Conservation (phyloP, 2,888 invertebrate genomes). For the Eustalomyia histrio region DNA sequence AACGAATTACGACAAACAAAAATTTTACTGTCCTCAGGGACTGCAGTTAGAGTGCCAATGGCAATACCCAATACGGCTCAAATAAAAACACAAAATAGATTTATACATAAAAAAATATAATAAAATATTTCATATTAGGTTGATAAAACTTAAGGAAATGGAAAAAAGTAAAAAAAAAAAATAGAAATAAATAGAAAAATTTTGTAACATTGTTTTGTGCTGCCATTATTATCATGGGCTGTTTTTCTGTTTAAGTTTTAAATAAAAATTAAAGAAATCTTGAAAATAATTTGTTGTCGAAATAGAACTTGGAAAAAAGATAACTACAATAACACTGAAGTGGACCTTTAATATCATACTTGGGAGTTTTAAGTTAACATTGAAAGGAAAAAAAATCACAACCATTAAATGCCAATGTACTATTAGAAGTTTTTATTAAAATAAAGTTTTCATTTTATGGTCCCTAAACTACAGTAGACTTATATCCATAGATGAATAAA, state of each 20-base stretch:
- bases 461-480: no score
- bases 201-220: conserved; percentile 4
- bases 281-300: no score
- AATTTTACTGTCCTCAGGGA: conserved; percentile 28
- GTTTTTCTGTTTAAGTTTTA: background rate
- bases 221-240: background rate
- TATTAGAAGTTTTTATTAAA: no score
- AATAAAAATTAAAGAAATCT: background rate
- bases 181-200: conserved; percentile 8
- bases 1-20: conserved; percentile 41
- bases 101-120: conserved; percentile 16
- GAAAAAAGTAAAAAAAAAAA: background rate
- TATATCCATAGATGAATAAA: no score
- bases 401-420: no score
- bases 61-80: conserved; percentile 33
- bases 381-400: no score
- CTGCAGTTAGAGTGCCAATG: conserved; percentile 40
- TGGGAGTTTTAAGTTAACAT: no score
- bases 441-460: no score
- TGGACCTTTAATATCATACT: no score
- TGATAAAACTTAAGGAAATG: conserved; percentile 33
- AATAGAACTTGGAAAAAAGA: background rate
- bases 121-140: conserved; percentile 45
- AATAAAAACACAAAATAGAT: conserved; percentile 20
- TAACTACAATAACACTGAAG: no score